Conservation (phyloP, 2,113 vertebrate genomes). For the Paratilapia polleni region DNA sequence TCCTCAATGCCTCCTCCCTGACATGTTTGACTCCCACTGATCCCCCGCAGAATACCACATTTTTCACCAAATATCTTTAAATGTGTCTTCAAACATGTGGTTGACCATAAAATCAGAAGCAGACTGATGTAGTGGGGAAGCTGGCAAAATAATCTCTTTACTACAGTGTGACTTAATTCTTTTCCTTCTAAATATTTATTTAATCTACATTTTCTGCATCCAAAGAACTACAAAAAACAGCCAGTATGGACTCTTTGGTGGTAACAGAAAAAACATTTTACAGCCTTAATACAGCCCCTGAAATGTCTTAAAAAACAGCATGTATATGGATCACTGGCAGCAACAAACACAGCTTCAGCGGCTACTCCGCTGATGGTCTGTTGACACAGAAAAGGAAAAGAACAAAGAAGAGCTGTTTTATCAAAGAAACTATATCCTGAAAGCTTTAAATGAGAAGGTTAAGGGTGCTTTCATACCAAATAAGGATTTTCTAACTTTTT, state of each 20-base stretch:
- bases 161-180: neutral
- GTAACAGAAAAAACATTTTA: too few species aligned
- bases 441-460: neutral
- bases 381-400: neutral
- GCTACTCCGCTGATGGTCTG: neutral
- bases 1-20: neutral
- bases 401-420: neutral
- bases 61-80: neutral
- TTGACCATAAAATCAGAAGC: neutral
- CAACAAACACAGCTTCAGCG: neutral
- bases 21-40: neutral
- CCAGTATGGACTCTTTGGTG: neutral
- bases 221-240: neutral
- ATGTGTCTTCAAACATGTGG: neutral
- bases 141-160: neutral
- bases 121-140: neutral
- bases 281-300: neutral
- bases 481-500: neutral
- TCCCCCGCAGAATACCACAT: accelerated
- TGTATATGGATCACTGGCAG: neutral
- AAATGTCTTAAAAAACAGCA: neutral
- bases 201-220: neutral
- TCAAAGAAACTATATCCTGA: neutral
- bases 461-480: neutral
- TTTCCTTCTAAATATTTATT: neutral